A percentile compares a stretch with the other conserved stretches of the same genome.
These are phyloP conservation scores for Papilio demoleus DNA, from an alignment of 2,888 invertebrate species.

Conservation along the genomic window DNA sequence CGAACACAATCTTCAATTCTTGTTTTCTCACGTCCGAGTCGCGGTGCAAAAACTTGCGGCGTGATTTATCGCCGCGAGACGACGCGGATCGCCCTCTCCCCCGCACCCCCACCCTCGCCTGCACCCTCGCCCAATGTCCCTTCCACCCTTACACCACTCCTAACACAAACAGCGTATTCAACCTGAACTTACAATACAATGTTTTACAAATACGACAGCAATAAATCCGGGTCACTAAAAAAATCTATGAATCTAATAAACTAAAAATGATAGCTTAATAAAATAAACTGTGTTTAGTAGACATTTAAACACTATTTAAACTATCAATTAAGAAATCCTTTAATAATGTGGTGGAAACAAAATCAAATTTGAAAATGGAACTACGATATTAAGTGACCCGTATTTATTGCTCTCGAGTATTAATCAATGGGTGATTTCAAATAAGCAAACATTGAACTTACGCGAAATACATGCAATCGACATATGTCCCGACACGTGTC, in stretches of 20 bases:
- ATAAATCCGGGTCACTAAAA: too few species aligned
- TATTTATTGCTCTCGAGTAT: too few species aligned
- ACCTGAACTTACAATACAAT: not conserved
- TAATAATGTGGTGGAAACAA: too few species aligned
- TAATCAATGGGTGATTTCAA: not conserved
- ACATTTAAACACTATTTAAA: too few species aligned
- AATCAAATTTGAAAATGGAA: too few species aligned
- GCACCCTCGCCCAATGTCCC: not conserved
- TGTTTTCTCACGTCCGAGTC: slow-evolving; percentile 66
- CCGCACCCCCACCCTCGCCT: slow-evolving; percentile 39
- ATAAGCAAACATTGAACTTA: not conserved
- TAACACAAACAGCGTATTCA: not conserved
- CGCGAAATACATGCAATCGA: not conserved
- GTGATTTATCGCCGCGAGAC: slow-evolving; percentile 66
- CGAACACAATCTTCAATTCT: slow-evolving; percentile 58
- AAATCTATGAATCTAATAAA: too few species aligned
- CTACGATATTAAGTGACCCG: too few species aligned
- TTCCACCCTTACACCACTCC: slow-evolving; percentile 9
- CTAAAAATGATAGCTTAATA: too few species aligned
- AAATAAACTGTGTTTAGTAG: too few species aligned
- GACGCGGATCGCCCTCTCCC: slow-evolving; percentile 47
- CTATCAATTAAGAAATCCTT: too few species aligned
- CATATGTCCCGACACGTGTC: not conserved
- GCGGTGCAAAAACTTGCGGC: slow-evolving; percentile 46
- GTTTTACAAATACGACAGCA: too few species aligned